phyloP scores from a whole-genome alignment of 2,888 invertebrate genomes.

The Macrophya alboannulata region DNA sequence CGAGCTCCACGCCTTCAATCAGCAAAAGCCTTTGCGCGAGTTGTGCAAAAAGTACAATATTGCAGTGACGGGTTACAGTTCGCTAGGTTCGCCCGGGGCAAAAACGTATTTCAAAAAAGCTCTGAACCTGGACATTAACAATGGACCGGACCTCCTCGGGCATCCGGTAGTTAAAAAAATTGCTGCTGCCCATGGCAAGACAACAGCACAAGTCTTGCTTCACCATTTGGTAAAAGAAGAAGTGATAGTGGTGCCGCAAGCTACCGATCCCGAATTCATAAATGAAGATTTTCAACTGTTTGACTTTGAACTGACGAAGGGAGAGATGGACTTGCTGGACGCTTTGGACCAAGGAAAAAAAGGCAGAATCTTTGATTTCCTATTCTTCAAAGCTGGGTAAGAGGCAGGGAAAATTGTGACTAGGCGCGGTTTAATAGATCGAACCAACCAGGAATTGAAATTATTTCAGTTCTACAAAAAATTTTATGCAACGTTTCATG shows the following conservation, averaged over 20 bases:
- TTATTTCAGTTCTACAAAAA: no score
- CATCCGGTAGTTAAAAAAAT: constrained; percentile 83
- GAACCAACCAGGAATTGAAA: no score
- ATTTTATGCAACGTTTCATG: no score
- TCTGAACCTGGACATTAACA: constrained; percentile 84
- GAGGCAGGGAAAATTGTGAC: no score
- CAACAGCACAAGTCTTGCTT: constrained; percentile 88
- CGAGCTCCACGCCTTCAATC: constrained; percentile 90
- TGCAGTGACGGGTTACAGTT: constrained; percentile 87
- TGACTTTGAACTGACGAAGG: constrained; percentile 83
- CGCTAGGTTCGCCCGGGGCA: constrained; percentile 88
- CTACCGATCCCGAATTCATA: constrained; percentile 86
- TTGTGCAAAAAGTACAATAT: constrained; percentile 85
- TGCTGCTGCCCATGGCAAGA: constrained; percentile 83
- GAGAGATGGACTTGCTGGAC: constrained; percentile 84
- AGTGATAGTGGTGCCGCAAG: constrained; percentile 90
- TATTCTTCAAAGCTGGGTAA: constrained; percentile 80
- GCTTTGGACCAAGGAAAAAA: constrained; percentile 84
- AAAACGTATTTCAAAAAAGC: constrained; percentile 84
- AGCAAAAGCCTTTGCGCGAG: constrained; percentile 85
- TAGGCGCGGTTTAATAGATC: no score
- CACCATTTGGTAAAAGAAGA: constrained; percentile 86
- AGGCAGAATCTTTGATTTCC: constrained; percentile 87
- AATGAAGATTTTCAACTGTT: constrained; percentile 88
- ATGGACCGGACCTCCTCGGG: constrained; percentile 85